Percentiles rank a stretch among this genome's conserved stretches.
Conservation (phyloP, 64 coral and sea anemone genomes). For the Stichodactyla mertensii region DNA sequence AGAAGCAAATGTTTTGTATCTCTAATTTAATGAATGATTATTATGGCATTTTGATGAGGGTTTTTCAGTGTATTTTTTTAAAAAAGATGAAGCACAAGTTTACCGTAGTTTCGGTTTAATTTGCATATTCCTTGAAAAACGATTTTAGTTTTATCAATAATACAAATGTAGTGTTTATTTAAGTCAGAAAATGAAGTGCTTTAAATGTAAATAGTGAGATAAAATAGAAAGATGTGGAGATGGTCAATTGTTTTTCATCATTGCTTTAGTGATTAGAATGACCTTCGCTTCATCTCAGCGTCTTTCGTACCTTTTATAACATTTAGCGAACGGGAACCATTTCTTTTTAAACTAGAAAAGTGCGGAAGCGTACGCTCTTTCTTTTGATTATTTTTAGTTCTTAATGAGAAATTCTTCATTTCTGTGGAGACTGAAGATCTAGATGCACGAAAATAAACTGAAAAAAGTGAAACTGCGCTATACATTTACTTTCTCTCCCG, state of each 20-base stretch:
- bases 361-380: background rate
- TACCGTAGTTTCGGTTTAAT: background rate
- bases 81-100: background rate
- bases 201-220: conserved; percentile 8
- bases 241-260: background rate
- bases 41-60: background rate
- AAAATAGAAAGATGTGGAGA: background rate
- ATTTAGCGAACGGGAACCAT: background rate
- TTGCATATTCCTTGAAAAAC: background rate
- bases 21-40: background rate
- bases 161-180: background rate
- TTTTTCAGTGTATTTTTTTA: background rate
- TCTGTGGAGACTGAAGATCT: too few relatives aligned
- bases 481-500: too few relatives aligned
- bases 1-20: too few relatives aligned
- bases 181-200: background rate
- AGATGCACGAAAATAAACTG: too few relatives aligned
- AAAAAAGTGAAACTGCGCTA: too few relatives aligned
- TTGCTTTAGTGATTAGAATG: background rate
- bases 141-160: background rate
- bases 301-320: background rate
- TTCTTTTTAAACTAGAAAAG: background rate
- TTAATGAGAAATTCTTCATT: too few relatives aligned
- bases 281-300: background rate
- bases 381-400: too few relatives aligned